Conservation (phyloP, 2,888 invertebrate species). For the Trissolcus brochymenae region DNA sequence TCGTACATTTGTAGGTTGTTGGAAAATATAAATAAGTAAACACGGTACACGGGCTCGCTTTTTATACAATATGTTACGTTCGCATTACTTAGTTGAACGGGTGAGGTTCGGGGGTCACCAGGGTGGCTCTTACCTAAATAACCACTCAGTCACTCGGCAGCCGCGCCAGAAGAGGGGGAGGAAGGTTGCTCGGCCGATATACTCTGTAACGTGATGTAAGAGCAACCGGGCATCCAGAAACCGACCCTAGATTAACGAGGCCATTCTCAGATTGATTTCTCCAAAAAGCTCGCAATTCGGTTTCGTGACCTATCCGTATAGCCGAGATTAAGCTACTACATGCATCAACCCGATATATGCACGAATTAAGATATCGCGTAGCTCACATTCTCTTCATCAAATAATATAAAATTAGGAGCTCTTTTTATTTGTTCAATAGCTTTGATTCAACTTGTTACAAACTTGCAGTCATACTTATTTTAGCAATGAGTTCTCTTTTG, state of each 20-base stretch:
- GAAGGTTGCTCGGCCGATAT: constrained; percentile 66
- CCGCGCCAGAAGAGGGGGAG: constrained; percentile 64
- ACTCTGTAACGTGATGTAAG: constrained; percentile 72
- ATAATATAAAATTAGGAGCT: too few relatives aligned
- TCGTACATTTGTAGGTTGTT: constrained; percentile 40
- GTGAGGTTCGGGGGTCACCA: constrained; percentile 56
- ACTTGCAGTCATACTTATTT: not conserved
- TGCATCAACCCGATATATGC: constrained; percentile 35
- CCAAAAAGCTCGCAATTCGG: constrained; percentile 67
- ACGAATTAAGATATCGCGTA: constrained; percentile 51
- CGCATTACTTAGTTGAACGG: constrained; percentile 71
- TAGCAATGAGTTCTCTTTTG: constrained; percentile 40
- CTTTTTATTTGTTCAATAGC: not conserved
- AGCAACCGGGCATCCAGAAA: constrained; percentile 69
- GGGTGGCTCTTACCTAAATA: constrained; percentile 76
- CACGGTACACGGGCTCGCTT: constrained; percentile 64
- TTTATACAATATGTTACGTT: constrained; percentile 74
- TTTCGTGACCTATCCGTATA: constrained; percentile 62
- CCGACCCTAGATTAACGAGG: constrained; percentile 74
- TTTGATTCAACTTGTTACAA: not conserved
- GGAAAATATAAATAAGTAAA: constrained; percentile 58
- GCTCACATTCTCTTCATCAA: not conserved
- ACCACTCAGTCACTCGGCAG: constrained; percentile 76
- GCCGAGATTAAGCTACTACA: constrained; percentile 52
- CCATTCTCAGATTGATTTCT: constrained; percentile 76